Conservation (phyloP, 30 jellyfish, hydroid and myxozoan species). For the Aurelia aurita complex sp. Pacific region DNA sequence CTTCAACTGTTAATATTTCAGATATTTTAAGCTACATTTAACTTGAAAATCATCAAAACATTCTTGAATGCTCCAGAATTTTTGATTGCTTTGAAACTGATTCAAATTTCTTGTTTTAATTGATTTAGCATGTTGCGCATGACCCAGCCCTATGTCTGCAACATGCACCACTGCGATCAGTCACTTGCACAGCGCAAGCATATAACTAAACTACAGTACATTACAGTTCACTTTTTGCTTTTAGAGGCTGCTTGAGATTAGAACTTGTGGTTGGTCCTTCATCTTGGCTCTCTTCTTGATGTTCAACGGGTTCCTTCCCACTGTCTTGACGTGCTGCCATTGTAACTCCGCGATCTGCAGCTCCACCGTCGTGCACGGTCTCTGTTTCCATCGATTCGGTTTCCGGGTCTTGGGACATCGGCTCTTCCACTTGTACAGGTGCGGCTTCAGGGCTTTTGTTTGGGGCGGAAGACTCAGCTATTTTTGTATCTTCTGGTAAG, state of each 20-base stretch:
- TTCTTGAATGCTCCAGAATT: neutral
- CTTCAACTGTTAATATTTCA: too few species aligned
- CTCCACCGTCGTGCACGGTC: neutral
- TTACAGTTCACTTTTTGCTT: neutral
- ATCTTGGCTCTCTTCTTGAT: neutral
- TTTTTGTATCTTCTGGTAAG: neutral
- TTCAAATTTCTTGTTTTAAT: too few species aligned
- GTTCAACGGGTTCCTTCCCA: slow-evolving; percentile 3
- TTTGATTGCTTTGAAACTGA: too few species aligned
- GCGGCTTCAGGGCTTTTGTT: neutral
- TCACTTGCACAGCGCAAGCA: too few species aligned
- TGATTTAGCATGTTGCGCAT: too few species aligned
- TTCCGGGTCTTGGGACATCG: slow-evolving; percentile 17
- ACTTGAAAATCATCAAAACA: neutral
- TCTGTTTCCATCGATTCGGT: neutral
- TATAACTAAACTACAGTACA: neutral
- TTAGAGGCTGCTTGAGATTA: neutral
- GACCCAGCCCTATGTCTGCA: too few species aligned
- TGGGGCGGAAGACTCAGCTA: neutral
- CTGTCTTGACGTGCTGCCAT: slow-evolving; percentile 7
- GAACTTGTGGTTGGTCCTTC: neutral
- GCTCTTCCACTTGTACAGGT: neutral
- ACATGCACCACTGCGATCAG: too few species aligned
- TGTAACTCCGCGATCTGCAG: neutral
- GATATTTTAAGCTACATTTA: too few species aligned